Evolutionary conservation across 2,113 vertebrate genomes (phyloP), one percentile per base, ranked within the genome.

Genomic region (Telmatochromis sp.): DNA sequence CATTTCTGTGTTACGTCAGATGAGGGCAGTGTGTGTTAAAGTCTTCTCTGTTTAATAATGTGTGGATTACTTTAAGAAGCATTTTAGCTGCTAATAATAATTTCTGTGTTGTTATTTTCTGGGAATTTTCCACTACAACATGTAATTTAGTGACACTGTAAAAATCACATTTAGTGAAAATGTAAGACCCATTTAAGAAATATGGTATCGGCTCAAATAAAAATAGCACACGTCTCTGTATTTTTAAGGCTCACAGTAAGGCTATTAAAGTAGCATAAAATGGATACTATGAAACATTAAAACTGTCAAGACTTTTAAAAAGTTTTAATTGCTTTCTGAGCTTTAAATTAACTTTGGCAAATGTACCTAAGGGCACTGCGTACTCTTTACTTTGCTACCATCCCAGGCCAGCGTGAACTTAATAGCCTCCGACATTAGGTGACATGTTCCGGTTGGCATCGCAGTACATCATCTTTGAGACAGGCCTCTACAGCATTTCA

Each of bases 381-480:
- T 7, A 21, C 23, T 40, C 54, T 73, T 75, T 10, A 23, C 54
- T 68, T 33, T 75, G 31, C 57, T n/a, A 4, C 83, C 26, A 71
- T 28, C 13, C 35, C 45, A 37, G 60, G 65, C 40, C 19, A 9
- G 21, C 4, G 37, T 84, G 87, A 88, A 10, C 50, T 7, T 89
- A 86, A 93, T 42, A 40, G 75, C 19, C 12, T 3, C 65, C 45
- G 93, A 87, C 89, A 15, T 23, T 35, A 82, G 87, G 63, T 87
- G 84, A 91, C 89, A 82, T 80, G 89, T 89, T 92, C 87, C 89
- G 86, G 91, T 92, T 95, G 91, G 83, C 87, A 13, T 65, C 73
- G 40, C 63, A 33, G 85, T 15, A 6, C 92, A 35, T 90, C 86
- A 51, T 87, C 88, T 82, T 50, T 45, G 92, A 91, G 90, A 89